Conservation (phyloP, 2,113 vertebrate species). For the Prietella phreatophila region DNA sequence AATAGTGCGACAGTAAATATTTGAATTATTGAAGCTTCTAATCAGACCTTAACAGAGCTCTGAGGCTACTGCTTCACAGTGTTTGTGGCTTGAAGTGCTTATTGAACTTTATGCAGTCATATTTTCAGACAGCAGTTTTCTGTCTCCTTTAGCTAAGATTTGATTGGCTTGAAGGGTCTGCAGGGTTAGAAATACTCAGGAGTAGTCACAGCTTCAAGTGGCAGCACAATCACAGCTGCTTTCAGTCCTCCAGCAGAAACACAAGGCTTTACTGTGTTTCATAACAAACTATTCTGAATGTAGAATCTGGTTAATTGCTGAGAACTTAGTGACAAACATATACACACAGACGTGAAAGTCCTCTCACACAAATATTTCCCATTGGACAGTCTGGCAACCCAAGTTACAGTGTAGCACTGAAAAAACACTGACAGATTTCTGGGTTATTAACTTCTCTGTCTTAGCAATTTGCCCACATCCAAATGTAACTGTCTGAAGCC, state of each 20-base stretch:
- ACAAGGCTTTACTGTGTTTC: slow-evolving; percentile 18
- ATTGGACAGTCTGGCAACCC: slow-evolving; percentile 21
- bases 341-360: background rate
- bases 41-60: background rate
- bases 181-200: slow-evolving; percentile 14
- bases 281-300: slow-evolving; percentile 9
- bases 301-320: background rate
- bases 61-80: background rate
- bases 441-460: background rate
- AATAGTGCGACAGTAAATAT: background rate
- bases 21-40: background rate
- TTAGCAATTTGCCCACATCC: background rate
- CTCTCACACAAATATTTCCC: background rate
- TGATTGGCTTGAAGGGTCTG: slow-evolving; percentile 4
- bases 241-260: slow-evolving; percentile 5
- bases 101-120: background rate
- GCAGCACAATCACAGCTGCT: slow-evolving; percentile 23
- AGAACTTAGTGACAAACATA: background rate
- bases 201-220: slow-evolving; percentile 7
- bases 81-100: background rate
- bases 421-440: slow-evolving; percentile 23
- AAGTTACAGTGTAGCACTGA: background rate
- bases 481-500: slow-evolving; percentile 27
- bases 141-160: slow-evolving; percentile 18
- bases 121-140: background rate